A percentile compares a stretch with the other conserved stretches of the same genome.
Evolutionary conservation across 2,113 vertebrate genomes (phyloP).

Genomic region (Euleptes europaea): DNA sequence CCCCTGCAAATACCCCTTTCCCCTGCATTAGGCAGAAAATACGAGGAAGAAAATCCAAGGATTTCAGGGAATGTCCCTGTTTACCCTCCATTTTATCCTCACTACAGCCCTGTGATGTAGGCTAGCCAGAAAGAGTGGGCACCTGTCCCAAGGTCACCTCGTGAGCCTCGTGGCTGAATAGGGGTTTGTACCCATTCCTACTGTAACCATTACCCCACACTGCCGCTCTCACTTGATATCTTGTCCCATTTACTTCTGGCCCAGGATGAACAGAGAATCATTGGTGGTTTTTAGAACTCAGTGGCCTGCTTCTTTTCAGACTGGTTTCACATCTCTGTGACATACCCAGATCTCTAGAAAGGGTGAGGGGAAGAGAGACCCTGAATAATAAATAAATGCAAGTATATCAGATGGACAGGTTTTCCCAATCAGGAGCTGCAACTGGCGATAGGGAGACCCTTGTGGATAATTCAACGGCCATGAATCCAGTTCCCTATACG

Average conservation of each 20-base stretch:
- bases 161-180: no score
- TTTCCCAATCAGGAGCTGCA: neutral
- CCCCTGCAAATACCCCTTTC: no score
- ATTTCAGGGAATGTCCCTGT: no score
- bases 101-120: no score
- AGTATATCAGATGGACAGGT: neutral
- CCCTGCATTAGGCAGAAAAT: neutral
- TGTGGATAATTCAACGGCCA: neutral
- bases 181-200: no score
- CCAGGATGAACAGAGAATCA: no score
- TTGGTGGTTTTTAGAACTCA: neutral
- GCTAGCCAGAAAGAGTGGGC: no score
- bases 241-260: no score
- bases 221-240: no score
- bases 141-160: no score
- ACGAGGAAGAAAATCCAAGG: neutral
- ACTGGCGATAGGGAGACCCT: neutral
- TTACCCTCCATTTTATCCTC: neutral
- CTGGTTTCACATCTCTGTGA: neutral
- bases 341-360: neutral
- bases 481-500: neutral
- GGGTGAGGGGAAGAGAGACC: fast-evolving
- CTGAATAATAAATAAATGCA: neutral
- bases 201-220: no score
- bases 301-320: neutral